Evolutionary conservation across 2,113 vertebrate genomes (phyloP).

Genomic region (Lynx canadensis): DNA sequence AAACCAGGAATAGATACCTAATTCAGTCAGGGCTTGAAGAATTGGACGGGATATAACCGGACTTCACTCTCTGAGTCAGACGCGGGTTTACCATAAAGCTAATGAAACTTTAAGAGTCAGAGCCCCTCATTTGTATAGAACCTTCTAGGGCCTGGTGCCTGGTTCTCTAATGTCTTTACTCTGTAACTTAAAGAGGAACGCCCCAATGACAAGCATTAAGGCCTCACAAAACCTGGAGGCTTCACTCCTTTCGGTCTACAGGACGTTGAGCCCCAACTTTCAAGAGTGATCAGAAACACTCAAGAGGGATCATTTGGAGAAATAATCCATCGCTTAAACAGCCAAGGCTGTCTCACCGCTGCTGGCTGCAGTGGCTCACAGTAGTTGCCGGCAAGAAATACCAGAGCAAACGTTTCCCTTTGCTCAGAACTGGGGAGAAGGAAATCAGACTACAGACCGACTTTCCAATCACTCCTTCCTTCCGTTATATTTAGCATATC

Average conservation of each 20-base stretch:
- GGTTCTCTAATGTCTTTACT: slow-evolving; percentile 36
- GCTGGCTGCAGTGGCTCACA: not conserved
- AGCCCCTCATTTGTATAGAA: not conserved
- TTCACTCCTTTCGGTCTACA: not conserved
- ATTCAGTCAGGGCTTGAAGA: slow-evolving; percentile 26
- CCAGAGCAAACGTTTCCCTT: not conserved
- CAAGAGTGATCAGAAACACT: slow-evolving; percentile 16
- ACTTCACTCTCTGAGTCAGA: slow-evolving; percentile 9
- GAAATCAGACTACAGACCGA: not conserved
- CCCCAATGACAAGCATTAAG: not conserved
- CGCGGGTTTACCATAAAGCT: not conserved
- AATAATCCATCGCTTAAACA: slow-evolving; percentile 9
- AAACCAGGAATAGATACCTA: slow-evolving; percentile 62
- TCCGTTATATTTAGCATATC: not conserved
- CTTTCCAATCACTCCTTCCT: not conserved
- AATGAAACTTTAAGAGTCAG: slow-evolving; percentile 31
- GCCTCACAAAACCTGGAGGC: not conserved
- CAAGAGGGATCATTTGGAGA: not conserved
- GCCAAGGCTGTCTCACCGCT: not conserved
- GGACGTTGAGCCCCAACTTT: not conserved
- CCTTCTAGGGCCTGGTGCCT: not conserved
- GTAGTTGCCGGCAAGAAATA: not conserved
- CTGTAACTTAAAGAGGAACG: slow-evolving; percentile 3
- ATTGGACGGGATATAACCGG: not conserved
- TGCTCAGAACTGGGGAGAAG: slow-evolving; percentile 35